phyloP scores from a whole-genome alignment of 2,888 invertebrate genomes.

The Microctonus hyperodae region DNA sequence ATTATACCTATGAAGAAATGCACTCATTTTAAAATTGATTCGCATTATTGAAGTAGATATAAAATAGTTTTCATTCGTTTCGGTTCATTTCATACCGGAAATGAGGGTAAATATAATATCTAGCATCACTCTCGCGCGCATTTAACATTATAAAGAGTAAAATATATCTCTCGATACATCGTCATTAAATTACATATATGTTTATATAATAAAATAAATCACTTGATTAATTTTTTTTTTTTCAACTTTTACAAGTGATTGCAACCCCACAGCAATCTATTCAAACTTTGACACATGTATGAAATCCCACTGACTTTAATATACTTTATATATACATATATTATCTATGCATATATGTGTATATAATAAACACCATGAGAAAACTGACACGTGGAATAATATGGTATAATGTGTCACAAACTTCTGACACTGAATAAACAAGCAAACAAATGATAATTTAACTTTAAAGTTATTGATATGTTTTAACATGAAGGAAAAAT shows the following conservation, averaged over 20 bases:
- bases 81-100: constrained; percentile 40
- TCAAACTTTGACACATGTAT: background rate
- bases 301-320: background rate
- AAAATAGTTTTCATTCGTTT: constrained; percentile 32
- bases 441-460: background rate
- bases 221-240: background rate
- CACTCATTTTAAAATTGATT: background rate
- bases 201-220: constrained; percentile 3
- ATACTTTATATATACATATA: background rate
- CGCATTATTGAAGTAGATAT: constrained; percentile 23
- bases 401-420: background rate
- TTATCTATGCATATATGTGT: too few relatives aligned
- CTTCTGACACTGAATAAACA: background rate
- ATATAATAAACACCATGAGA: background rate
- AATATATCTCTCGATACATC: background rate
- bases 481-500: background rate
- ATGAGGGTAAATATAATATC: constrained; percentile 25
- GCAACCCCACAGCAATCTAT: background rate
- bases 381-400: background rate
- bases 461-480: background rate
- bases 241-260: background rate
- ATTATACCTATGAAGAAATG: background rate
- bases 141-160: background rate
- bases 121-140: background rate
- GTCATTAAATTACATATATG: background rate